Base-by-base conservation (phyloP, 2,888 invertebrate species). In the Parnassius apollo region DNA sequence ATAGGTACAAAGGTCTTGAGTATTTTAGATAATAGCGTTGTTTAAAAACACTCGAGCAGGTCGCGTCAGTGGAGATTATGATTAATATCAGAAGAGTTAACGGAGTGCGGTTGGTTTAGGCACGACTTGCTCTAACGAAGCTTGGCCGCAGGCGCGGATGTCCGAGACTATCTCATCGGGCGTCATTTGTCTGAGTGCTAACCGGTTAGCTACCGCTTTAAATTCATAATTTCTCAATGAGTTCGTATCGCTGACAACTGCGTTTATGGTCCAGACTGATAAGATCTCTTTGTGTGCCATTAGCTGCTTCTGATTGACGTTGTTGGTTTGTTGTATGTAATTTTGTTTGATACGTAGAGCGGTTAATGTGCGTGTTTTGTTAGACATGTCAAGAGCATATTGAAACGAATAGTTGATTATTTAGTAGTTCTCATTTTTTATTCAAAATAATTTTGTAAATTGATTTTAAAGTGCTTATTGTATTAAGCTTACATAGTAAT, bases 261-360 rank as follows among this genome's bases (percentile, higher is more conserved):
- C 78, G 87, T 86, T 86, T 86, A 88, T 85, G 84, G 82, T 35
- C 71, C 74, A 72, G 66, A 59, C 62, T 74, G 90, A 90, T 90
- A 90, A 82, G 73, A 91, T 90, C 91, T 72, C 75, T 75, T 78
- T 81, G 83, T 81, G 78, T 76, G 75, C 91, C 87, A 91, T 91
- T 91, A 91, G 89, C 87, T 78, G 84, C 83, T 35, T 85, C 82
- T 90, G 91, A 91, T 90, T 88, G 91, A 91, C 91, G 88, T 84
- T 78, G 85, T 82, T 84, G 80, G 86, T 86, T 83, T 86, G 85
- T 88, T 88, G 87, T 86, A 78, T 86, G 91, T 91, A 86, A 89
- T 88, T 91, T 87, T 88, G 87, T 90, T 89, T 88, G 86, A 88
- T 84, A 89, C 86, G 77, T 86, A 81, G 87, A 88, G 80, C 85